Percentiles rank a stretch among this genome's conserved stretches.
These are phyloP conservation scores for Erythrolamprus reginae DNA, from an alignment of 2,113 vertebrate genomes.

Conservation along the genomic window DNA sequence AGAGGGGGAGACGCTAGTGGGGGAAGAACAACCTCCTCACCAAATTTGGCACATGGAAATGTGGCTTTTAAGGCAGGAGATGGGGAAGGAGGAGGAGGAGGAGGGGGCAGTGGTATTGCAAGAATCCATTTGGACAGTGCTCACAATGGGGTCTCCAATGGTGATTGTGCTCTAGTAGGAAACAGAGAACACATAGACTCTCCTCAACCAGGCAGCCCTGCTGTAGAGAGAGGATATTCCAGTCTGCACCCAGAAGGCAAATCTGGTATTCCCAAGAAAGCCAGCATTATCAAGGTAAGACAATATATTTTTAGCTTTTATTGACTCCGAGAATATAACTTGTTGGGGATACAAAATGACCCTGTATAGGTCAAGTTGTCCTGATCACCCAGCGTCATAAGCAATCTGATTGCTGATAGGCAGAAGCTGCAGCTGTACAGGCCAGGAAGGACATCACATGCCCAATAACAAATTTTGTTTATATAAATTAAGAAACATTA, in stretches of 20 bases:
- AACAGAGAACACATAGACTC: slow-evolving; percentile 63
- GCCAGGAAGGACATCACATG: not conserved
- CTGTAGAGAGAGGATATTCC: slow-evolving; percentile 59
- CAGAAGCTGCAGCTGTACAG: not conserved
- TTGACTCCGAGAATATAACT: not conserved
- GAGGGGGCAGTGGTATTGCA: slow-evolving; percentile 53
- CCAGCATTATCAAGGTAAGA: slow-evolving; percentile 94
- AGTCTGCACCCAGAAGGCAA: slow-evolving; percentile 69
- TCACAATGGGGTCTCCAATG: slow-evolving; percentile 78
- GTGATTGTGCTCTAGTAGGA: slow-evolving; percentile 75
- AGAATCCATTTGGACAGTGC: slow-evolving; percentile 66
- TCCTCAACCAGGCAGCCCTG: slow-evolving; percentile 67
- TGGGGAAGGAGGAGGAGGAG: slow-evolving; percentile 60
- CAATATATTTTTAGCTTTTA: not conserved
- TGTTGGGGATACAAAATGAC: not conserved
- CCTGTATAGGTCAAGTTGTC: too few relatives aligned
- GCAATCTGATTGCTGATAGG: not conserved
- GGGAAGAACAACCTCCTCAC: slow-evolving; percentile 63
- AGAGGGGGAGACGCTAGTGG: slow-evolving; percentile 35
- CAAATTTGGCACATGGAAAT: slow-evolving; percentile 61
- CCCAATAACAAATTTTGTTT: not conserved
- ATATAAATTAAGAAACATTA: not conserved
- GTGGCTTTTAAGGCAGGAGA: slow-evolving; percentile 65
- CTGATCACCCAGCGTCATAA: not conserved
- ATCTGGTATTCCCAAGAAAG: slow-evolving; percentile 83